phyloP scores from a whole-genome alignment of 2,888 invertebrate species.

The Sussaba pulchella region DNA sequence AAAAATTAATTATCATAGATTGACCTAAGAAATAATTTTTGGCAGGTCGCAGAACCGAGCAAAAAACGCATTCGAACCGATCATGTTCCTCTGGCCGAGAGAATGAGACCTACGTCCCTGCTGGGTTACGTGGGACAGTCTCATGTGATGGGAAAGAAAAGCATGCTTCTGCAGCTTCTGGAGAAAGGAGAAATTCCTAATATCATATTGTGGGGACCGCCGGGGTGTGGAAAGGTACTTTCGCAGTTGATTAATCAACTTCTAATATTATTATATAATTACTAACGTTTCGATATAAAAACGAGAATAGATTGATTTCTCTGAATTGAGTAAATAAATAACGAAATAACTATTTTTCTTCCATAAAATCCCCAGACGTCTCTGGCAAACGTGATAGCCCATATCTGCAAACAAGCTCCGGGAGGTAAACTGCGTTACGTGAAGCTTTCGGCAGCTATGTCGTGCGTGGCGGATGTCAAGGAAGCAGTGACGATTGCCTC shows the following conservation, averaged over 20 bases:
- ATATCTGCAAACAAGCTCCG: conserved; percentile 87
- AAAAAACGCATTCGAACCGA: conserved; percentile 51
- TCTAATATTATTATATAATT: too few relatives aligned
- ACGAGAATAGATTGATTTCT: too few relatives aligned
- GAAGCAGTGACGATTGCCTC: conserved; percentile 90
- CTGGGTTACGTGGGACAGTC: conserved; percentile 90
- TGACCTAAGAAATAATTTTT: background rate
- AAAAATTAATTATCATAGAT: background rate
- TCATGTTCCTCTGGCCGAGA: conserved; percentile 89
- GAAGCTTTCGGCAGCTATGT: conserved; percentile 91
- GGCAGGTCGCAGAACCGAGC: conserved; percentile 63
- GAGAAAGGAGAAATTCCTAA: conserved; percentile 90
- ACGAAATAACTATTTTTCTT: too few relatives aligned
- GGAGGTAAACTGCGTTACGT: conserved; percentile 87
- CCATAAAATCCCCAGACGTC: conserved; percentile 87
- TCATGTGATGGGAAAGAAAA: conserved; percentile 88
- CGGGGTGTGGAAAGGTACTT: conserved; percentile 93
- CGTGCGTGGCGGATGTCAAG: conserved; percentile 92
- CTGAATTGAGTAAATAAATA: too few relatives aligned
- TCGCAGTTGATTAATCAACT: too few relatives aligned
- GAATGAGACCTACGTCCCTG: conserved; percentile 89
- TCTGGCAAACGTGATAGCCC: conserved; percentile 89
- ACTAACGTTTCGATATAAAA: too few relatives aligned
- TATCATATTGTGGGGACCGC: conserved; percentile 94
- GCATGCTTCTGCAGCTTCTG: conserved; percentile 88